These are phyloP conservation scores for Dysidea cf. avara DNA, from an alignment of 37 sponge, comb jelly and placozoan species.

Conservation along the genomic window DNA sequence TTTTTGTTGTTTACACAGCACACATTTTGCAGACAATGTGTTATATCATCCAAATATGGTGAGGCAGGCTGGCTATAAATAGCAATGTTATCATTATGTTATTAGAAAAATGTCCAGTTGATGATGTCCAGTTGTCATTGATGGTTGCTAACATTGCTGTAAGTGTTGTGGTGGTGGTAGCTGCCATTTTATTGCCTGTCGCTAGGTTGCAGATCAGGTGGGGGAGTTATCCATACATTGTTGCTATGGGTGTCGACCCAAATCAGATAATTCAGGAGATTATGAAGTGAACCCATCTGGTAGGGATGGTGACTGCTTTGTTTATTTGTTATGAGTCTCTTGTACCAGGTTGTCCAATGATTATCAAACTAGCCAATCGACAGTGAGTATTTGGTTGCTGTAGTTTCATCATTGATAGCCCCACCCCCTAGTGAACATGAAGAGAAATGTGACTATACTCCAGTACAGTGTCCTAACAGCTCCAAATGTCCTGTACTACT, in stretches of 20 bases:
- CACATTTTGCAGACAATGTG: constrained; percentile 65
- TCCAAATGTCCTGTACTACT: constrained; percentile 52
- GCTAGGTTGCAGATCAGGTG: constrained; percentile 82
- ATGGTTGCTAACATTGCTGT: constrained; percentile 76
- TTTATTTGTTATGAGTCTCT: background rate
- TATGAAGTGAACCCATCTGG: constrained; percentile 52
- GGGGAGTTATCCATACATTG: constrained; percentile 78
- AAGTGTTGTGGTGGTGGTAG: constrained; percentile 3
- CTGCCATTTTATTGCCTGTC: background rate
- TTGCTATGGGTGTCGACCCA: constrained; percentile 72
- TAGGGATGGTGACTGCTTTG: background rate
- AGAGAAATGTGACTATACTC: constrained; percentile 61
- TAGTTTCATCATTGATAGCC: background rate
- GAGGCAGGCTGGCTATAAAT: too few species aligned
- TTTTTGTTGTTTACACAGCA: constrained; percentile 51
- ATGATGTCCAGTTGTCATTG: constrained; percentile 38
- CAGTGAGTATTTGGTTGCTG: constrained; percentile 34
- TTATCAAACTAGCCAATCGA: constrained; percentile 33
- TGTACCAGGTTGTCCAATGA: constrained; percentile 55
- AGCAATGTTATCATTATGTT: too few species aligned
- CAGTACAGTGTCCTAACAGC: constrained; percentile 71
- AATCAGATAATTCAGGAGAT: constrained; percentile 16
- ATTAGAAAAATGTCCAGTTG: constrained; percentile 59
- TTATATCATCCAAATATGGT: constrained; percentile 3
- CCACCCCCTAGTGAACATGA: constrained; percentile 67